phyloP scores from a whole-genome alignment of 23 tunicate genomes.

The Trididemnum clinides region DNA sequence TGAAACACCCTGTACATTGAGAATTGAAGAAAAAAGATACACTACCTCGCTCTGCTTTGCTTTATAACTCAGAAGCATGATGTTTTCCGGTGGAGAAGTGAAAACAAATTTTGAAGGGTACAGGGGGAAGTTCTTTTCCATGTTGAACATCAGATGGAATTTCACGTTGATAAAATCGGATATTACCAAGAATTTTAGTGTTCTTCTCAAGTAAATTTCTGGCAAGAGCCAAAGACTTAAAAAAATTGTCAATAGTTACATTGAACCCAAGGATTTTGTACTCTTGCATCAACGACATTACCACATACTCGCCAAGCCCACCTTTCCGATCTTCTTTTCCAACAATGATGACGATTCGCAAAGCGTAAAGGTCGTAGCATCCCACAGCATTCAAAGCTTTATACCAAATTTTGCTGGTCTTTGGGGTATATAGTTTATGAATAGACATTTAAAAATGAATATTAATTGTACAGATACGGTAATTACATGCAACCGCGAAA shows the following conservation, averaged over 20 bases:
- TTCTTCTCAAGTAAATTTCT: neutral
- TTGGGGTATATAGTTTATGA: neutral
- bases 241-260: neutral
- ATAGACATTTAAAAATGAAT: neutral
- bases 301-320: neutral
- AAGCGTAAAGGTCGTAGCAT: neutral
- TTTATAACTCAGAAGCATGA: neutral
- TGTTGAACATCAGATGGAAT: neutral
- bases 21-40: neutral
- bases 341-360: neutral
- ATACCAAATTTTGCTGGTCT: neutral
- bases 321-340: neutral
- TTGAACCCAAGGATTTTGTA: neutral
- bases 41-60: neutral
- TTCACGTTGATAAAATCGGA: neutral
- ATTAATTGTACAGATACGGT: neutral
- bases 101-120: neutral
- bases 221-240: neutral
- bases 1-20: too few species aligned
- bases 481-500: constrained; percentile 1
- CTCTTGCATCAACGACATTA: neutral
- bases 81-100: neutral
- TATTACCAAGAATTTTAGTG: neutral
- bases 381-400: neutral
- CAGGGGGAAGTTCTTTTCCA: neutral